Evolutionary conservation across 2,113 vertebrate species (phyloP).

Genomic region (Clarias macrocephalus): DNA sequence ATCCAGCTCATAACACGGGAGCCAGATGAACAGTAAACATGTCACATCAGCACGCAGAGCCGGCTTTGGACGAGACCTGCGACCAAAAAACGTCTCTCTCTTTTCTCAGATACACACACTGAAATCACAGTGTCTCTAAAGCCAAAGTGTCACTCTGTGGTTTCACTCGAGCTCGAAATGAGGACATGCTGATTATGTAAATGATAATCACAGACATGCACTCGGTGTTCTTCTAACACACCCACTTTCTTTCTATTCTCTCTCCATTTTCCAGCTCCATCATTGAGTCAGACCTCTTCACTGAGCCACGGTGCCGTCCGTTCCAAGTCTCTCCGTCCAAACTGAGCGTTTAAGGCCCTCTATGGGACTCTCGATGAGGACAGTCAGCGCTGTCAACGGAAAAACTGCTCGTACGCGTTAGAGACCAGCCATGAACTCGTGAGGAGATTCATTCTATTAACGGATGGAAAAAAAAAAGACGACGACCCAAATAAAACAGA

Average conservation of each 20-base stretch:
- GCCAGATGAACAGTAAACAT: background rate
- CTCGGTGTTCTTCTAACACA: background rate
- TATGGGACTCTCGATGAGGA: conserved; percentile 4
- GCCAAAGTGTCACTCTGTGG: conserved; percentile 8
- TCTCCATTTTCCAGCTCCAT: background rate
- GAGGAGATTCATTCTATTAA: conserved; percentile 26
- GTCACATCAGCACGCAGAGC: background rate
- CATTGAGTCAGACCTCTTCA: conserved; percentile 4
- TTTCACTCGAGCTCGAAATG: background rate
- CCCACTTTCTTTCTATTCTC: conserved; percentile 1
- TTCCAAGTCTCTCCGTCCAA: conserved; percentile 1
- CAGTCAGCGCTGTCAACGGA: conserved; percentile 8
- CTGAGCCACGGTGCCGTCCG: background rate
- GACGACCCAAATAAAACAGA: background rate
- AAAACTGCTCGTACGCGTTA: conserved; percentile 19
- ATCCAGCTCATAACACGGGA: background rate
- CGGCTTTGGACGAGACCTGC: background rate
- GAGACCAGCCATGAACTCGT: background rate
- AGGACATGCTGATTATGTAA: conserved; percentile 18
- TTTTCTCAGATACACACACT: background rate
- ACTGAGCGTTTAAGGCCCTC: conserved; percentile 8
- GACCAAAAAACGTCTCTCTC: background rate
- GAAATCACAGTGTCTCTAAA: background rate
- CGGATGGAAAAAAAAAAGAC: background rate
- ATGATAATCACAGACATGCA: conserved; percentile 16